Conservation (phyloP, 1,140 invertebrate genomes). For the Lepidurus couesii region DNA sequence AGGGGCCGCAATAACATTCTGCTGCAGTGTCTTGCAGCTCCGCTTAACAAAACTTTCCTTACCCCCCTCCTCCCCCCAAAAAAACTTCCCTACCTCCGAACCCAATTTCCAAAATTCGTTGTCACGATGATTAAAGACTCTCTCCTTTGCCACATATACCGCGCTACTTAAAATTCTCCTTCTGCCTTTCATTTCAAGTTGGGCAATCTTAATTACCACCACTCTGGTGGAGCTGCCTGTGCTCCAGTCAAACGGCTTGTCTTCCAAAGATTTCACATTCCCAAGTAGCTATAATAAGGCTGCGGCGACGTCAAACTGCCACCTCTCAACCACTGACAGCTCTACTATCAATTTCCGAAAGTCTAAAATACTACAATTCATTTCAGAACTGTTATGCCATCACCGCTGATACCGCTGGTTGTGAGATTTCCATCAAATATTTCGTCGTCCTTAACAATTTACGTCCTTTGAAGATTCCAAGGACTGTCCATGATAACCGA, state of each 20-base stretch:
- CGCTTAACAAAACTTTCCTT: background rate
- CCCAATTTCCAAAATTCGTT: conserved; percentile 10
- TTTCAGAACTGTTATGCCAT: background rate
- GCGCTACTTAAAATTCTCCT: conserved; percentile 12
- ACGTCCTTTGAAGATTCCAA: no score
- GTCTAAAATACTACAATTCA: background rate
- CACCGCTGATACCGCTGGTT: background rate
- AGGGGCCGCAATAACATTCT: background rate
- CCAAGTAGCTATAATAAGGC: conserved; percentile 1
- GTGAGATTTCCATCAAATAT: background rate
- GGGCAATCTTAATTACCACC: conserved; percentile 19
- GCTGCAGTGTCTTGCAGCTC: background rate
- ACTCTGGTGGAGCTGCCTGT: background rate
- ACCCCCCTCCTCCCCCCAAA: background rate
- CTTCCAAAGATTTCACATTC: background rate
- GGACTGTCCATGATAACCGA: no score
- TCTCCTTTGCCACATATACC: background rate
- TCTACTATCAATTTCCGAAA: background rate
- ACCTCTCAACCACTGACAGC: background rate
- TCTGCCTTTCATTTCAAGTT: background rate
- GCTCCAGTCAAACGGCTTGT: background rate
- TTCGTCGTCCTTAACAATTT: no score
- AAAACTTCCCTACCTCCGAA: background rate
- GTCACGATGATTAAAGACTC: conserved; percentile 18
- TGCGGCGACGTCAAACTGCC: background rate